A percentile compares a stretch with the other conserved stretches of the same genome.
Conservation (phyloP, 2,797 vertebrate species). For the Coilia nasus region DNA sequence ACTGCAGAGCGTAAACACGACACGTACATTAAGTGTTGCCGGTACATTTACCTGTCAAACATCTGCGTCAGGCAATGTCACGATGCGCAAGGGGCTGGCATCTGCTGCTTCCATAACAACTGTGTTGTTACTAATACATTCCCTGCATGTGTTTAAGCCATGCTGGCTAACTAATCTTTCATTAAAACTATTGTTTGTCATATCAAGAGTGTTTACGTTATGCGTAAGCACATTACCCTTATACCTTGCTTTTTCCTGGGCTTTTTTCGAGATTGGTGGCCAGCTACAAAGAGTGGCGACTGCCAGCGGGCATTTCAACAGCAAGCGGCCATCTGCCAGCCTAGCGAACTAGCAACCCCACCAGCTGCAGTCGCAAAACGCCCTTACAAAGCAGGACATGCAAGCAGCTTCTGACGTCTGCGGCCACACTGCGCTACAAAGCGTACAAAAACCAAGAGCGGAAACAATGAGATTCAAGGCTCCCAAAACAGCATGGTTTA, state of each 20-base stretch:
- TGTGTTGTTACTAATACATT: constrained; percentile 13
- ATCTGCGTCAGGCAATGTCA: constrained; percentile 20
- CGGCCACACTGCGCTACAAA: constrained; percentile 85
- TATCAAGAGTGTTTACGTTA: neutral
- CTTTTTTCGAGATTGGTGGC: constrained; percentile 65
- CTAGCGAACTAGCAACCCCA: constrained; percentile 77
- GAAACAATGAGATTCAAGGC: constrained; percentile 79
- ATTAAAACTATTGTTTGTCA: constrained; percentile 6
- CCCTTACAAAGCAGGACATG: constrained; percentile 88
- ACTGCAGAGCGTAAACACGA: neutral
- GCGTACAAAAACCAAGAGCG: constrained; percentile 79
- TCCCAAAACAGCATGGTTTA: constrained; percentile 71
- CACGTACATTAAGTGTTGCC: constrained; percentile 11
- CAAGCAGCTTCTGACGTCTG: constrained; percentile 89
- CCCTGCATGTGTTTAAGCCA: constrained; percentile 7
- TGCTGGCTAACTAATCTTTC: neutral
- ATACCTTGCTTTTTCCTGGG: constrained; percentile 44
- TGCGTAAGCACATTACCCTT: neutral
- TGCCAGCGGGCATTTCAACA: constrained; percentile 84
- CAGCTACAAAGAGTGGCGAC: constrained; percentile 76
- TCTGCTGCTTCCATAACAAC: neutral
- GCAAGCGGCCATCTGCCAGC: constrained; percentile 85
- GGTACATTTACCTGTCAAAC: constrained; percentile 25
- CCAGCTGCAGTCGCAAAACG: constrained; percentile 88
- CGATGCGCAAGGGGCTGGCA: constrained; percentile 16